These are phyloP conservation scores for Austrofundulus limnaeus DNA, from an alignment of 2,113 vertebrate species.

Conservation along the genomic window DNA sequence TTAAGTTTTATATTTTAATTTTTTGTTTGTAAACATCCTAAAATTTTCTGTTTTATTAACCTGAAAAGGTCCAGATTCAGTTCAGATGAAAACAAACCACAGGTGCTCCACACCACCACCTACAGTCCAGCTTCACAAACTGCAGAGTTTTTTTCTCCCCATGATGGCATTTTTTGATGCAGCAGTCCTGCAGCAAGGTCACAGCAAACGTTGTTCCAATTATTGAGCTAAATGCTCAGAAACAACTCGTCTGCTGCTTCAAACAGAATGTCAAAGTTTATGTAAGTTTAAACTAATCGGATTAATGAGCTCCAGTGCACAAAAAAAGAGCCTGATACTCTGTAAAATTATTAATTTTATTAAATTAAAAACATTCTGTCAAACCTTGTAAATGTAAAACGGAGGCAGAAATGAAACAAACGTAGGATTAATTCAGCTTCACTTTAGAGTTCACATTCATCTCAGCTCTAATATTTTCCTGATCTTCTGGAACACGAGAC, in stretches of 20 bases:
- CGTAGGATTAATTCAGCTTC: slow-evolving; percentile 78
- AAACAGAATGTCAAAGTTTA: neutral
- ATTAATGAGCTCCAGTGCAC: neutral
- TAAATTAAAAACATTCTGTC: slow-evolving; percentile 78
- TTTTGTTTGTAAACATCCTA: too few species aligned
- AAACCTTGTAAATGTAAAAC: slow-evolving; percentile 64
- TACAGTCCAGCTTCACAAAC: slow-evolving; percentile 8
- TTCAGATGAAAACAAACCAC: neutral
- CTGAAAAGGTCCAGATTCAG: too few species aligned
- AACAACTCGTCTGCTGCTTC: neutral
- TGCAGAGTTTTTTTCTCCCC: neutral
- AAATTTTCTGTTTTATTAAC: too few species aligned
- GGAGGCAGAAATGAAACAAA: slow-evolving; percentile 59
- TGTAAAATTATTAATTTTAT: slow-evolving; percentile 79
- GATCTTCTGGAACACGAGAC: slow-evolving; percentile 12
- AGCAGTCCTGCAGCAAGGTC: slow-evolving; percentile 32
- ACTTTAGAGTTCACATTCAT: slow-evolving; percentile 67
- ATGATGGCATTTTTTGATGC: neutral
- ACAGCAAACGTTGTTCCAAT: neutral
- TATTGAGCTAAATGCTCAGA: neutral
- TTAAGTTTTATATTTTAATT: too few species aligned
- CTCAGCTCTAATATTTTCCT: slow-evolving; percentile 29
- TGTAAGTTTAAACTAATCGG: neutral
- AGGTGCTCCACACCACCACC: slow-evolving; percentile 25
- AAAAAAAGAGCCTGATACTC: slow-evolving; percentile 18